Conservation (phyloP, 1,140 invertebrate species). For the Tetraneura akinire region DNA sequence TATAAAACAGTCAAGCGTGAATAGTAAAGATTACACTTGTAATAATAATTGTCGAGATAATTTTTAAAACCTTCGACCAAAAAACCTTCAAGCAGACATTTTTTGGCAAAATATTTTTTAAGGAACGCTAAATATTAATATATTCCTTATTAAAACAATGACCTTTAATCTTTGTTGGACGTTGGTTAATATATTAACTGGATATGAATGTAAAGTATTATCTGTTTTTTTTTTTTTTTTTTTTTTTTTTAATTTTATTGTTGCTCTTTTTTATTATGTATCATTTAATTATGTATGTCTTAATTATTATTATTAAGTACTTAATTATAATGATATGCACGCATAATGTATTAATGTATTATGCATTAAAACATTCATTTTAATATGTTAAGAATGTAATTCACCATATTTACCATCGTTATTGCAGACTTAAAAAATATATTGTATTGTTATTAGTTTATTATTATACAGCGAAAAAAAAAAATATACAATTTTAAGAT, state of each 20-base stretch:
- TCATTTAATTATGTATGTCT: neutral
- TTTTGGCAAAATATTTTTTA: neutral
- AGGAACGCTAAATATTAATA: neutral
- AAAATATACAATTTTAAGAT: too few species aligned
- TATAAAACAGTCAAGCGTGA: neutral
- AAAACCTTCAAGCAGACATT: neutral
- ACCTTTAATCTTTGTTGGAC: neutral
- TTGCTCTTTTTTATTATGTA: neutral
- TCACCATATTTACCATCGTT: neutral
- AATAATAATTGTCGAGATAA: neutral
- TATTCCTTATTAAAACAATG: neutral
- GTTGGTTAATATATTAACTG: neutral
- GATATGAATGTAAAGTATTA: neutral
- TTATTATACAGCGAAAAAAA: neutral
- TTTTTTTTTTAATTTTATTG: too few species aligned
- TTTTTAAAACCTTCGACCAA: too few species aligned
- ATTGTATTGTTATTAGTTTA: neutral
- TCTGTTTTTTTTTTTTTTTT: neutral
- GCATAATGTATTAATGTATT: neutral
- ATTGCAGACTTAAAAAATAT: neutral
- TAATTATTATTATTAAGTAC: neutral
- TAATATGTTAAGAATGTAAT: slow-evolving; percentile 8
- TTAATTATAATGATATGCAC: neutral
- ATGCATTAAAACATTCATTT: neutral
- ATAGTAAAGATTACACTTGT: neutral